phyloP scores from a whole-genome alignment of 2,797 vertebrate species.

The Netta rufina region DNA sequence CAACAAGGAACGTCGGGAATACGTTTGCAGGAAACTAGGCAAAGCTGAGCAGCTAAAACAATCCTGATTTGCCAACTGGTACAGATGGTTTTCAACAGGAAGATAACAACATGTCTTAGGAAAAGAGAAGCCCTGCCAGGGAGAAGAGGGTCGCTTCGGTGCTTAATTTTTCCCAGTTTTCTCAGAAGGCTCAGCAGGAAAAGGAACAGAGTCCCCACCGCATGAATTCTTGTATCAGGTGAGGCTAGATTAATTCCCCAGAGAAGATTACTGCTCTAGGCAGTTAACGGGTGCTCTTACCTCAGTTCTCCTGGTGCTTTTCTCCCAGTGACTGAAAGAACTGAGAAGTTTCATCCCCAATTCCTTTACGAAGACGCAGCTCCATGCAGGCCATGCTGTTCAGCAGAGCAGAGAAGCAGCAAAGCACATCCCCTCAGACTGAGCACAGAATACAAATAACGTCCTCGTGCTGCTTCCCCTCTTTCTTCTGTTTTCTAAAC shows the following conservation, averaged over 20 bases:
- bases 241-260: background rate
- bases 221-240: background rate
- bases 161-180: background rate
- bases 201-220: background rate
- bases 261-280: background rate
- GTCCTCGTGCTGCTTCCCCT: background rate
- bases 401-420: background rate
- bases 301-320: background rate
- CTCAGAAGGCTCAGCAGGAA: conserved; percentile 12
- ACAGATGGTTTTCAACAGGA: background rate
- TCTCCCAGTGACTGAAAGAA: background rate
- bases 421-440: rapidly evolving
- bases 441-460: background rate
- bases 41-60: background rate
- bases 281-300: background rate
- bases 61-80: background rate
- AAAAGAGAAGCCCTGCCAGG: background rate
- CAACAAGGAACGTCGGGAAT: background rate
- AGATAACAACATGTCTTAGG: background rate
- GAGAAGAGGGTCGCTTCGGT: background rate
- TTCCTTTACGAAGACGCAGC: background rate
- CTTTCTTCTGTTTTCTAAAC: background rate
- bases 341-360: background rate
- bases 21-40: background rate
- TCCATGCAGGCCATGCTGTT: background rate